A percentile compares a stretch with the other conserved stretches of the same genome.
Evolutionary conservation across 2,113 vertebrate genomes (phyloP).

Genomic region (Bufo bufo): DNA sequence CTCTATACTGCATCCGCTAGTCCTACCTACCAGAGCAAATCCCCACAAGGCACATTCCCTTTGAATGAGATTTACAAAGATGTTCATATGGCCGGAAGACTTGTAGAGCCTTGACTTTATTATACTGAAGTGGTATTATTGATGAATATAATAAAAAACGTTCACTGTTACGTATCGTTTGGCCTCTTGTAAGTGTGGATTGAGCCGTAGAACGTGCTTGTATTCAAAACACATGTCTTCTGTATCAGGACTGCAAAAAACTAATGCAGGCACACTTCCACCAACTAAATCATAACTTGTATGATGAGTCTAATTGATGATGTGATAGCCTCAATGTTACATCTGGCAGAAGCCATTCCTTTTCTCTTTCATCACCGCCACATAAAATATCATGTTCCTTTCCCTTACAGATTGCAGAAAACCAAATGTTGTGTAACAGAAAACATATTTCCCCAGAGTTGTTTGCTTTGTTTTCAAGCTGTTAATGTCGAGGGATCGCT

Average conservation of each 20-base stretch:
- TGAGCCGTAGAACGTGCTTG: neutral
- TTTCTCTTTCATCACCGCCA: neutral
- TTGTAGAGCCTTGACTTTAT: neutral
- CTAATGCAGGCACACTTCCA: neutral
- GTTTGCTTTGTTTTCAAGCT: neutral
- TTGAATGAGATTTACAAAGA: too few relatives aligned
- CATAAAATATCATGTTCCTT: neutral
- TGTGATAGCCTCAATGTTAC: neutral
- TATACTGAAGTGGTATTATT: neutral
- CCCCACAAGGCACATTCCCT: too few relatives aligned
- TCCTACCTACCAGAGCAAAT: too few relatives aligned
- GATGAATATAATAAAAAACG: neutral
- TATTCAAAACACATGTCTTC: neutral
- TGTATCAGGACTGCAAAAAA: conserved; percentile 3
- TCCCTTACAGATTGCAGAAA: neutral
- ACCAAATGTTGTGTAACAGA: conserved; percentile 13
- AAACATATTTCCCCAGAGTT: neutral
- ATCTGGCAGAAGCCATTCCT: neutral
- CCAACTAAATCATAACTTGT: neutral
- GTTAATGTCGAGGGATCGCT: too few relatives aligned
- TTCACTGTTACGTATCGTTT: neutral
- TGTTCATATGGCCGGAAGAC: too few relatives aligned
- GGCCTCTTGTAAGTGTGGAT: neutral
- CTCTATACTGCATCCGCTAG: too few relatives aligned
- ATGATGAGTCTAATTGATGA: neutral